Evolutionary conservation across 1,140 invertebrate species (phyloP).

Genomic region (Bombus terrestris): DNA sequence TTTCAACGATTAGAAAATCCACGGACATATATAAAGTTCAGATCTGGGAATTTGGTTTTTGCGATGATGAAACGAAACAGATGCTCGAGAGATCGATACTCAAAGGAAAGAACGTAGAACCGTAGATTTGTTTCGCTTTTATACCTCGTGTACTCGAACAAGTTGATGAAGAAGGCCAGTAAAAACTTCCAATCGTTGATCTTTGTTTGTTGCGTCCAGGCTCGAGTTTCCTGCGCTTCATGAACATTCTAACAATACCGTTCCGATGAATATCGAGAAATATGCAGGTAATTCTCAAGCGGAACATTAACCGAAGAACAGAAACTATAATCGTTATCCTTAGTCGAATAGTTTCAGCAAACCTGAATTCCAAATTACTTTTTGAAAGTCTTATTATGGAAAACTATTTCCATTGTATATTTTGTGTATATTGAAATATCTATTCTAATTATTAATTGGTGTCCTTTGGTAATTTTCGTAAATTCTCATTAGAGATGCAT

Average conservation of each 20-base stretch:
- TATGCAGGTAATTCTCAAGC: constrained; percentile 6
- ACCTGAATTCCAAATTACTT: neutral
- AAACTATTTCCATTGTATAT: neutral
- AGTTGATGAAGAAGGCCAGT: constrained; percentile 1
- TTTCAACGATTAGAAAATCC: constrained; percentile 7
- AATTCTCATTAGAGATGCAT: too few relatives aligned
- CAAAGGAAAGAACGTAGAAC: neutral
- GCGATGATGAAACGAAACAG: constrained; percentile 3
- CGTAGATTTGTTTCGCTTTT: constrained; percentile 45
- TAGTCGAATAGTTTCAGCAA: neutral
- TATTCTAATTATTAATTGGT: too few relatives aligned
- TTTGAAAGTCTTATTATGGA: neutral
- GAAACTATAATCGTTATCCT: neutral
- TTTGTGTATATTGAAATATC: neutral
- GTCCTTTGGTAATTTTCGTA: too few relatives aligned
- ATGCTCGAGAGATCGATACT: constrained; percentile 7
- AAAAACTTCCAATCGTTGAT: constrained; percentile 30
- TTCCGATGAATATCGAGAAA: constrained; percentile 1
- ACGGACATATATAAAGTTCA: constrained; percentile 7
- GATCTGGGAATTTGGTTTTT: constrained; percentile 13
- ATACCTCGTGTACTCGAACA: neutral
- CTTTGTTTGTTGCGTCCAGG: neutral
- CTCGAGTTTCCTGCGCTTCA: neutral
- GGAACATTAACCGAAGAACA: neutral
- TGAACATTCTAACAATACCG: constrained; percentile 5